Base-by-base conservation (phyloP, 2,113 vertebrate species). In the rabbit (Oryctolagus cuniculus) region DNA sequence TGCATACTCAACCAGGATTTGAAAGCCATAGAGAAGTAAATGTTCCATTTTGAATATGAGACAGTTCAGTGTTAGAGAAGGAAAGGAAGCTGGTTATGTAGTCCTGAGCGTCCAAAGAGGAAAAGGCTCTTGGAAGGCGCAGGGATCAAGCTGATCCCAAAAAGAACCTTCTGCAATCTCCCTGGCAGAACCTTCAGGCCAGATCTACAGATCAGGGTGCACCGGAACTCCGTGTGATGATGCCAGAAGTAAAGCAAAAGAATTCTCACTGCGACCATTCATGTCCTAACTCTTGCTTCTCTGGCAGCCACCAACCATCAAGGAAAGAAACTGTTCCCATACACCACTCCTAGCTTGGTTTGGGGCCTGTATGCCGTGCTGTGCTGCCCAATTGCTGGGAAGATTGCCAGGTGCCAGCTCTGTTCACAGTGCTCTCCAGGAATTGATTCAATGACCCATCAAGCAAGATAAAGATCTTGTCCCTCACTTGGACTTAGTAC, bases 1-100 rank as follows among this genome's bases (percentile, higher is more conserved):
- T 94, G 29, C 58, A 84, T 82, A 74, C 34, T 78, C 8, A 92
- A 61, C 24, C 4, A 78, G 94, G 69, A 44, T 63, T 22, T 81
- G 49, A 92, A 63, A 87, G 19, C 49, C 6, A 55, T 0, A 49
- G 12, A 53, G 19, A 64, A 86, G 49, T 22, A 44, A 38, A n/a
- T 80, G 0, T 51, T 82, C 13, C 13, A 61, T 69, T 70, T 89
- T 80, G 53, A 55, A 63, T 49, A 38, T 64, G 64, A 74, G 34
- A 38, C 34, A 70, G 19, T 51, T 90, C 64, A 51, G 6, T 17
- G 15, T 73, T 44, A 79, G 17, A 89, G 49, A 86, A 15, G 36
- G 67, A 95, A 85, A 15, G 38, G 10, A 79, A 70, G 49, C 72
- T 38, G 15, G 72, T 86, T 44, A 70, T 8, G 24, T 2, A 55